phyloP scores from a whole-genome alignment of 35 echinoderm and acorn worm genomes.

The Apostichopus californicus region DNA sequence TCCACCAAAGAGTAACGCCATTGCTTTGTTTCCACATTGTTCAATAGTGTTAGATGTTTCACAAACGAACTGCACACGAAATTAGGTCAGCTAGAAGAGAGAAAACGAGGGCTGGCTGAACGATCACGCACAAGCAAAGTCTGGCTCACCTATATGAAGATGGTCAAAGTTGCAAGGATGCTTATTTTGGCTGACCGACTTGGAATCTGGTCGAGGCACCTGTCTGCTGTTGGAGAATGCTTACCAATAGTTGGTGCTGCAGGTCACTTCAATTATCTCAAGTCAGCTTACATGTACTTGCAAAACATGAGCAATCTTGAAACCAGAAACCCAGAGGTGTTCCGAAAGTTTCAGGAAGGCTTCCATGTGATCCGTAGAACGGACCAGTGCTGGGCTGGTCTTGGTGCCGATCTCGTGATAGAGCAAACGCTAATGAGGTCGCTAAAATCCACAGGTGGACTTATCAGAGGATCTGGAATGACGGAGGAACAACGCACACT shows the following conservation, averaged over 20 bases:
- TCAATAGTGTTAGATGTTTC: no score
- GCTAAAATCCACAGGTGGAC: no score
- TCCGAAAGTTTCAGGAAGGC: not conserved
- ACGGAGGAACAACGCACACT: no score
- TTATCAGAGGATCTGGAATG: no score
- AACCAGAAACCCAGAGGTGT: not conserved
- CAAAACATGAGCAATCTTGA: no score
- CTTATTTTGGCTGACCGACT: slow-evolving; percentile 67
- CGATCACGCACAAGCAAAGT: slow-evolving; percentile 52
- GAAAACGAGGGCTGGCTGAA: not conserved
- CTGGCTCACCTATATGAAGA: slow-evolving; percentile 59
- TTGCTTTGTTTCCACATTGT: slow-evolving; percentile 49
- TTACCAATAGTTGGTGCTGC: slow-evolving; percentile 65
- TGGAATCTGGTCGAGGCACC: slow-evolving; percentile 53
- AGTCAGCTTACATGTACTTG: no score
- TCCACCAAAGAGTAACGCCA: slow-evolving; percentile 53
- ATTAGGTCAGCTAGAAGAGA: not conserved
- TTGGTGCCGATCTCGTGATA: no score
- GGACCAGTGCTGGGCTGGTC: no score
- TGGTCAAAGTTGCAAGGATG: slow-evolving; percentile 19
- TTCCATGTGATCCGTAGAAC: no score
- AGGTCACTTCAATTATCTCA: slow-evolving; percentile 23
- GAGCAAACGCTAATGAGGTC: no score
- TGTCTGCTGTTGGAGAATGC: slow-evolving; percentile 40
- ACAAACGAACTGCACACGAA: no score